Evolutionary conservation across 2,113 vertebrate species (phyloP), one percentile per base, ranked within the genome.

Genomic region (Hydropotes inermis): DNA sequence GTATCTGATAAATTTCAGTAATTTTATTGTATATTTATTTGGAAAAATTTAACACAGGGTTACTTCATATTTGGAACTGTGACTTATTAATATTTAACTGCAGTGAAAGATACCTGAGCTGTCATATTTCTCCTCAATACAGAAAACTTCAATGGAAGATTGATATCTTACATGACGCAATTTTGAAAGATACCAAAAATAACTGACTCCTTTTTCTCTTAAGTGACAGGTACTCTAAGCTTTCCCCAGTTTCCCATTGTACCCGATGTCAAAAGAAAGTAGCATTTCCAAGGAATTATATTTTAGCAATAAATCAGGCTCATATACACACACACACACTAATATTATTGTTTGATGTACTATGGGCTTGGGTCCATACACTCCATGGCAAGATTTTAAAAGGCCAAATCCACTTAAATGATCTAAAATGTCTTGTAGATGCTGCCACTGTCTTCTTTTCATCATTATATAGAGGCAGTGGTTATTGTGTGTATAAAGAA

Each of bases 141-240:
- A 94, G 64, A 90, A 98, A 95, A 61, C n/a, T 25, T 82, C 82
- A 96, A 86, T 87, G 43, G 60, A 91, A 97, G 57, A 82, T 89
- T 30, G 0, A 87, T 87, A 83, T 83, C 91, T 91, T 97, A 83
- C 30, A 93, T 58, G 39, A 94, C 67, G 82, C 23, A 79, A 97
- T 86, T 89, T 88, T 87, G 55, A 91, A 97, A 96, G 78, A 89
- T 87, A 45, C 55, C 85, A 97, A 81, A 95, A 97, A 94, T 95
- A 97, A 95, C 50, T 36, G 76, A 94, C 70, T 88, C 30, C 54
- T 57, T 87, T 93, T 92, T 92, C 58, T 94, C 52, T 84, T 90
- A 91, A 88, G 50, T 97, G 58, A 92, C 85, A 83, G 55, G 16
- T 93, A 36, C 60, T 93, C 14, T 91, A 93, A 92, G 70, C 11